These are phyloP conservation scores for Malachius bipustulatus DNA, from an alignment of 2,888 invertebrate species.

Conservation along the genomic window DNA sequence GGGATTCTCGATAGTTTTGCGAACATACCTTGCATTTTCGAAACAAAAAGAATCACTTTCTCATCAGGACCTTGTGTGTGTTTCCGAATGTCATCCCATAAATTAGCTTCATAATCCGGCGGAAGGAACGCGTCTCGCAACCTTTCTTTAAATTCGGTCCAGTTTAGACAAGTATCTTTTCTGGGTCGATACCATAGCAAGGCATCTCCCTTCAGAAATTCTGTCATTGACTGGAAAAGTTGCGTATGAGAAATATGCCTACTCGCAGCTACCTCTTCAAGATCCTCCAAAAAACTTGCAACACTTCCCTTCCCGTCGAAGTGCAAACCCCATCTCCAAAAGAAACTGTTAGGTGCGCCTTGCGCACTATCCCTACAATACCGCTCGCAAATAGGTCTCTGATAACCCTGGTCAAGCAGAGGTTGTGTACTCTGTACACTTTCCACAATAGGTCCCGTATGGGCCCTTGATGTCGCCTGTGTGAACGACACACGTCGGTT, in stretches of 20 bases:
- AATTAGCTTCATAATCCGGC: too few relatives aligned
- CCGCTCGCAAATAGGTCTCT: too few relatives aligned
- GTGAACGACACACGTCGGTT: too few relatives aligned
- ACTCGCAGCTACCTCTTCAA: conserved; percentile 9
- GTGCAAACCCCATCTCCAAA: too few relatives aligned
- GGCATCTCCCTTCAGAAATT: conserved; percentile 10
- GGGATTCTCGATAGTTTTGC: too few relatives aligned
- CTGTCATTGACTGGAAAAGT: conserved; percentile 8
- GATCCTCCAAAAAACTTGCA: conserved; percentile 10
- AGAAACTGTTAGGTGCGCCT: too few relatives aligned
- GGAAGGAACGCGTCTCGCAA: conserved; percentile 8
- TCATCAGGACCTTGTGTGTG: conserved; percentile 10
- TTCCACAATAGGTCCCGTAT: too few relatives aligned
- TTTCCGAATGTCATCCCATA: conserved; percentile 10
- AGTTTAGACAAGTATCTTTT: background rate
- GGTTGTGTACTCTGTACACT: too few relatives aligned
- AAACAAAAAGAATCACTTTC: conserved; percentile 8
- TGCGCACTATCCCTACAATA: too few relatives aligned
- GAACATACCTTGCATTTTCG: conserved; percentile 6
- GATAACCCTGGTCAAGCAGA: too few relatives aligned
- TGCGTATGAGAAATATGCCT: conserved; percentile 3
- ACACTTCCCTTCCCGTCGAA: too few relatives aligned
- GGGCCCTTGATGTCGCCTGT: too few relatives aligned
- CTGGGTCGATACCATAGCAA: conserved; percentile 11
- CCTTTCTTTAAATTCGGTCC: conserved; percentile 4